Conservation (phyloP, 2,797 vertebrate genomes). For the Chiloscyllium punctatum region DNA sequence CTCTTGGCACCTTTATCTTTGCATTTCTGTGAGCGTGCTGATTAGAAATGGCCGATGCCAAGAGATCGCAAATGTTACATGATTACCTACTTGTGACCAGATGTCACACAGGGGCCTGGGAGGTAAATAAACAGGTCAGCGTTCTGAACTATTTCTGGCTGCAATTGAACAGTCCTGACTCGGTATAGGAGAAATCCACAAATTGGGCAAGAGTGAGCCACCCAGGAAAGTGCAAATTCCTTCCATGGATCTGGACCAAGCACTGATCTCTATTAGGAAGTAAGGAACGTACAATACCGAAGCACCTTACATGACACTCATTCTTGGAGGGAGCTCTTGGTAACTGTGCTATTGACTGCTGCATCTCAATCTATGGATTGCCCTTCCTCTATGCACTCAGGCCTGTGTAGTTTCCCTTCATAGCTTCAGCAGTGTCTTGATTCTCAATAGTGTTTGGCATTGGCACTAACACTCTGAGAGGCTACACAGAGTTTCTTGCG, state of each 20-base stretch:
- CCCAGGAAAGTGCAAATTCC: not conserved
- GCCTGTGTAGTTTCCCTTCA: too few species aligned
- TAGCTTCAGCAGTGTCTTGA: too few species aligned
- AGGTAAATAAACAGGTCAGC: not conserved
- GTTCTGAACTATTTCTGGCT: not conserved
- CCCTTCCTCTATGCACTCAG: too few species aligned
- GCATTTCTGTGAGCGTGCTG: not conserved
- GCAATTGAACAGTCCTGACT: not conserved
- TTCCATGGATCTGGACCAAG: not conserved
- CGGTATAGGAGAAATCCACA: not conserved
- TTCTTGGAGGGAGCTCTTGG: too few species aligned
- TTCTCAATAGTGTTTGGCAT: too few species aligned
- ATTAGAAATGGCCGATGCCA: not conserved
- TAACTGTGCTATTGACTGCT: too few species aligned
- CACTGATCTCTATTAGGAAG: not conserved
- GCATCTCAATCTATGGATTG: too few species aligned
- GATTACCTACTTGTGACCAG: not conserved
- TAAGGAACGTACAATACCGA: not conserved
- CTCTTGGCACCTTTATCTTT: not conserved
- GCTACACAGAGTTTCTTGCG: too few species aligned
- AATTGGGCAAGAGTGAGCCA: not conserved
- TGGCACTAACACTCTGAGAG: too few species aligned
- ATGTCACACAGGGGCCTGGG: not conserved
- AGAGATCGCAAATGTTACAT: not conserved
- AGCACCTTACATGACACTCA: not conserved